Evolutionary conservation across 2,888 invertebrate species (phyloP).

Genomic region (Nezara viridula): DNA sequence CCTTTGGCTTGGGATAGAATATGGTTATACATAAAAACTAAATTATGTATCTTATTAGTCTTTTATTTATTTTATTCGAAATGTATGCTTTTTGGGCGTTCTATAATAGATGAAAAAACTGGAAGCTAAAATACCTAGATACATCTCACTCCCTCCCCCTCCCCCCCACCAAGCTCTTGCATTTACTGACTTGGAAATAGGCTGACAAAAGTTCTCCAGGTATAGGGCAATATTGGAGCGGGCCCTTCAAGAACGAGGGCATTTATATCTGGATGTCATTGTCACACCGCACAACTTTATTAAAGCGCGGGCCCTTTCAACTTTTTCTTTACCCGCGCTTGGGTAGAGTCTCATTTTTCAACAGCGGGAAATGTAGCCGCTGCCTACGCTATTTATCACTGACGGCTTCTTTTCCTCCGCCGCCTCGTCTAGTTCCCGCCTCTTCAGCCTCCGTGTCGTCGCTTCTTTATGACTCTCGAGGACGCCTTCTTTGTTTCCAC

Average conservation of each 20-base stretch:
- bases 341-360: slow-evolving; percentile 47
- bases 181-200: neutral
- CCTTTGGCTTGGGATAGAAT: too few relatives aligned
- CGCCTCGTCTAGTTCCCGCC: neutral
- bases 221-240: neutral
- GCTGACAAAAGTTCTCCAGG: neutral
- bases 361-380: slow-evolving; percentile 2
- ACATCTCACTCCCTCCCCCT: too few relatives aligned
- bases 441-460: slow-evolving; percentile 19
- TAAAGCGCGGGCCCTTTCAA: neutral
- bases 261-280: slow-evolving; percentile 41
- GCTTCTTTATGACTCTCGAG: slow-evolving; percentile 23
- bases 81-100: too few relatives aligned
- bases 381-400: slow-evolving; percentile 18
- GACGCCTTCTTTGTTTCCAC: slow-evolving; percentile 27
- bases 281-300: slow-evolving; percentile 44
- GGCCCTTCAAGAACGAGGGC: slow-evolving; percentile 21
- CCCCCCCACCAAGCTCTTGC: neutral
- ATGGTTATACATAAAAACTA: too few relatives aligned
- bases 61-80: too few relatives aligned
- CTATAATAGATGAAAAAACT: too few relatives aligned
- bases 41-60: too few relatives aligned
- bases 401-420: slow-evolving; percentile 33
- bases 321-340: neutral
- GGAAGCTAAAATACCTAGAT: too few relatives aligned